A percentile compares a stretch with the other conserved stretches of the same genome.
These are phyloP conservation scores for Albula glossodonta DNA, from an alignment of 2,113 vertebrate species.

Conservation along the genomic window DNA sequence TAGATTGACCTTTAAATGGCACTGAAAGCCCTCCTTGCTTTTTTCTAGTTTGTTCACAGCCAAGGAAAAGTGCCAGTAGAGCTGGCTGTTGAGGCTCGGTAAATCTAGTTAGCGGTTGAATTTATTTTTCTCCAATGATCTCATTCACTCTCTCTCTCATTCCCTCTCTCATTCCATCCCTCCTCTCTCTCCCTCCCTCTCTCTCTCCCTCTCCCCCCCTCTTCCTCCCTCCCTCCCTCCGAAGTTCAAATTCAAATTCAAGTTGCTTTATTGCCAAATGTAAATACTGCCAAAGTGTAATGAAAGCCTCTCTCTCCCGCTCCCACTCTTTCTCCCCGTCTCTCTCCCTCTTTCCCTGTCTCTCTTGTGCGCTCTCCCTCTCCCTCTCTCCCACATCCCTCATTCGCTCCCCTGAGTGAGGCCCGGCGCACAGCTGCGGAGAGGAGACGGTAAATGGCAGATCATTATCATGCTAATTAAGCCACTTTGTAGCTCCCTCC, in stretches of 20 bases:
- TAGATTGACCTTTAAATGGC: no score
- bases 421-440: conserved; percentile 65
- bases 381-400: not conserved
- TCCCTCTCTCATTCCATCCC: not conserved
- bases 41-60: no score
- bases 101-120: no score
- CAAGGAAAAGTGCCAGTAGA: no score
- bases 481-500: conserved; percentile 76
- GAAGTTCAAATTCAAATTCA: not conserved
- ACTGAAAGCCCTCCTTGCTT: no score
- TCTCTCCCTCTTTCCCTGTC: not conserved
- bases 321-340: conserved; percentile 30
- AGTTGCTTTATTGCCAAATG: no score
- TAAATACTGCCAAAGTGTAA: no score
- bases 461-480: conserved; percentile 79
- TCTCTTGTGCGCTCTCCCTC: not conserved
- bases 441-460: conserved; percentile 71
- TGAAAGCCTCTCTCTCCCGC: not conserved
- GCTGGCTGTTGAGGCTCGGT: no score
- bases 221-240: not conserved
- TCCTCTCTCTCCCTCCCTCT: conserved; percentile 21
- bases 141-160: conserved; percentile 31
- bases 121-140: not conserved
- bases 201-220: conserved; percentile 35
- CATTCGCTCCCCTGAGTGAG: conserved; percentile 10